Percentiles rank a stretch among this genome's conserved stretches.
Evolutionary conservation across 2,888 invertebrate species (phyloP).

Genomic region (Cordilura impudica): DNA sequence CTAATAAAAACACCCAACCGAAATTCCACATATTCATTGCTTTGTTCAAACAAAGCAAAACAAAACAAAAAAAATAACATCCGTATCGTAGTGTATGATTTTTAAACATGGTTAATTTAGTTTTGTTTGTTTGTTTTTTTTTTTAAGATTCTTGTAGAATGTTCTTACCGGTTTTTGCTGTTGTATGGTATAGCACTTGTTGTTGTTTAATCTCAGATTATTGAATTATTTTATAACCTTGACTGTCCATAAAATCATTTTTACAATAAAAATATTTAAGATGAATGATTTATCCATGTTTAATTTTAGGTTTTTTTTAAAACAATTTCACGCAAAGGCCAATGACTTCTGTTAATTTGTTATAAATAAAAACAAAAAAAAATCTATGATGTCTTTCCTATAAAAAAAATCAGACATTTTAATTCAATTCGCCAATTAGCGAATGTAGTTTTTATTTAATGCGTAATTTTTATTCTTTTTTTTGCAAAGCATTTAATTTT

Average conservation of each 20-base stretch:
- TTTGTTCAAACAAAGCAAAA: background rate
- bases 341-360: slow-evolving; percentile 10
- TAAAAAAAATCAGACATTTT: background rate
- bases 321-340: background rate
- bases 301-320: background rate
- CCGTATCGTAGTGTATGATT: background rate
- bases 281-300: slow-evolving; percentile 21
- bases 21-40: no score
- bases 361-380: background rate
- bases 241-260: background rate
- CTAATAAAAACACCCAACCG: no score
- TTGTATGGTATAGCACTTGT: background rate
- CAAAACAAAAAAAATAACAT: background rate
- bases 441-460: background rate
- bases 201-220: background rate
- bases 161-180: background rate
- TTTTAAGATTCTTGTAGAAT: background rate
- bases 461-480: background rate
- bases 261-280: background rate
- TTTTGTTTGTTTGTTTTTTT: no score
- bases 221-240: background rate
- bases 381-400: background rate
- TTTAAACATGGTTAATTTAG: background rate
- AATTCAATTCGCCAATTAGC: background rate
- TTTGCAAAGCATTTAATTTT: no score